Evolutionary conservation across 2,797 vertebrate genomes (phyloP), one percentile per base, ranked within the genome.

Genomic region (Pseudochirops corinnae): DNA sequence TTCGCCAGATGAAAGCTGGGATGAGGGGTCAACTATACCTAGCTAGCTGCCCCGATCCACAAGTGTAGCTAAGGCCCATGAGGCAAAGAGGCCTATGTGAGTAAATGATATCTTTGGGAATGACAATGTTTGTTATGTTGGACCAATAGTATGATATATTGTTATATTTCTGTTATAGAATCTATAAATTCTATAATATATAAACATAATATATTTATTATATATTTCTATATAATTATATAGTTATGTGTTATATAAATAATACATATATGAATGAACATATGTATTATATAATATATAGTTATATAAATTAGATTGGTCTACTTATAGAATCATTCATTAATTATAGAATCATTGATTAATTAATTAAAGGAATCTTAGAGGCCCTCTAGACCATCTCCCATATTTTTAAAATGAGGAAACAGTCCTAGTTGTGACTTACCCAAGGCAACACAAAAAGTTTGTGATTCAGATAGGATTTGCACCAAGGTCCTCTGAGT

Each of bases 61-160:
- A 96, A 93, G 57, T 26, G 6, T 16, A 93, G 55, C 24, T 58
- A 55, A 96, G 91, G 13, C 28, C 46, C 62, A 57, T 56, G 39
- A 94, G 55, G 91, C 31, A 91, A 33, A 91, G 33, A 14, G 74
- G 0, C 28, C 46, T 93, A 62, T 33, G 93, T 93, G 91, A 95
- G 91, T 91, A 97, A 93, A 96, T 74, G 93, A 53, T 93, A 18
- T 92, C 95, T 96, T 95, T 93, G 95, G 90, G 62, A 74, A 10
- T 93, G 94, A 91, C 74, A 74, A 93, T 95, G 46, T 95, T 95
- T 50, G 92, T 96, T 74, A 74, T 95, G 94, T 94, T 92, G 96
- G 56, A 96, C 74, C 21, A 87, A 46, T 26, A 74, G 9, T 82
- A 46, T 82, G 6, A 46, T 82, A 10, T 74, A 74, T n/a, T 67